Evolutionary conservation across 2,888 invertebrate genomes (phyloP).

Genomic region (Metacarcinus magister): DNA sequence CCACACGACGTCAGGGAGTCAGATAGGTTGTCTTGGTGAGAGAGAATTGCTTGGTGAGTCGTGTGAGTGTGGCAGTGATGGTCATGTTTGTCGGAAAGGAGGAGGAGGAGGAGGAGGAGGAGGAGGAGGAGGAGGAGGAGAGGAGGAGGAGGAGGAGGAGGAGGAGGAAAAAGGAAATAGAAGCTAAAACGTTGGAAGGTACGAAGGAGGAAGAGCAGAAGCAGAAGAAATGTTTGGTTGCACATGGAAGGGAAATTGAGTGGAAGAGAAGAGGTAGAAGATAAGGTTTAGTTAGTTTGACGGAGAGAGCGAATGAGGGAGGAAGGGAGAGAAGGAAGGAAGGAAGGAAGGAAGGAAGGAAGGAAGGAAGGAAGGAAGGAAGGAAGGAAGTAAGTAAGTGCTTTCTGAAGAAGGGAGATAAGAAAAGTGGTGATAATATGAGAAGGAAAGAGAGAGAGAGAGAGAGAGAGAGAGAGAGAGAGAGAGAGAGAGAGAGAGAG

Average conservation of each 20-base stretch:
- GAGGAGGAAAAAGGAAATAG: not conserved
- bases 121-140: not conserved
- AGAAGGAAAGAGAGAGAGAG: not conserved
- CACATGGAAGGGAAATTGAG: not conserved
- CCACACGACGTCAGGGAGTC: not conserved
- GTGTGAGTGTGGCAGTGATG: conserved; percentile 34
- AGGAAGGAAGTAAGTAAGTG: not conserved
- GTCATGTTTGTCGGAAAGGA: not conserved
- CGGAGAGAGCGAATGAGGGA: not conserved
- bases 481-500: not conserved
- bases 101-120: conserved; percentile 21
- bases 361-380: no score
- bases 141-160: not conserved
- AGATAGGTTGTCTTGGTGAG: conserved; percentile 32
- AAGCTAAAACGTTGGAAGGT: not conserved
- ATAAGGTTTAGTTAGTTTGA: not conserved
- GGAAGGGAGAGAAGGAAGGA: not conserved
- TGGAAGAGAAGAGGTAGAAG: not conserved
- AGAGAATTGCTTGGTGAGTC: conserved; percentile 26
- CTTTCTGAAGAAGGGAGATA: not conserved
- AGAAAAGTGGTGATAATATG: not conserved
- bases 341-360: not conserved
- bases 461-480: conserved; percentile 10
- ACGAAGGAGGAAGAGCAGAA: not conserved
- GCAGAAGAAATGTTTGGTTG: not conserved